A percentile compares a stretch with the other conserved stretches of the same genome.
These are phyloP conservation scores for Protobothrops flavoviridis DNA, from an alignment of 2,113 vertebrate species.

Conservation along the genomic window DNA sequence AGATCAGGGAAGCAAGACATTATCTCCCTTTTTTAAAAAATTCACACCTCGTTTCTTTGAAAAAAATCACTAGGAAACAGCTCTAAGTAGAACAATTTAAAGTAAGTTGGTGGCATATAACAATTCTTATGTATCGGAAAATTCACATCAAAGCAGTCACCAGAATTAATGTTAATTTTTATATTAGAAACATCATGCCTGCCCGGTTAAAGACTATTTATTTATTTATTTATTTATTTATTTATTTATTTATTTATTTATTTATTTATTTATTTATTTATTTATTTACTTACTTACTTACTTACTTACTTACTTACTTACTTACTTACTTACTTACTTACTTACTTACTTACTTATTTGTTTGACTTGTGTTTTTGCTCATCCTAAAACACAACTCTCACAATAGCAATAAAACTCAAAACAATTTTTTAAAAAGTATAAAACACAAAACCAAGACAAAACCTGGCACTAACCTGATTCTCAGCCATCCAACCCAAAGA, in stretches of 20 bases:
- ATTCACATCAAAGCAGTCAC: neutral
- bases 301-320: no score
- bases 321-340: no score
- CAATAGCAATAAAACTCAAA: neutral
- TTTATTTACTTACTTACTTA: no score
- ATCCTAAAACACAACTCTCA: neutral
- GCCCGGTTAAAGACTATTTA: neutral
- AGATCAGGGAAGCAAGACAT: neutral
- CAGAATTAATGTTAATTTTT: neutral
- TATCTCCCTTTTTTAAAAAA: neutral
- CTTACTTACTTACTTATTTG: no score
- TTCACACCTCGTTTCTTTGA: neutral
- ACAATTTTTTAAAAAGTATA: neutral
- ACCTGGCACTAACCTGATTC: neutral
- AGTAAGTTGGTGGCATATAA: neutral
- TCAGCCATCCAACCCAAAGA: no score
- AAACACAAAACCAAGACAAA: neutral
- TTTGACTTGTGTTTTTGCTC: neutral
- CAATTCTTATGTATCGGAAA: neutral
- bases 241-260: no score
- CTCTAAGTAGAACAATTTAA: slow-evolving; percentile 9
- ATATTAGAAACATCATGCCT: neutral
- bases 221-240: accelerated
- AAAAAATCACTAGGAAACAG: slow-evolving; percentile 11
- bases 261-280: no score